Base-by-base conservation (phyloP, 2,113 vertebrate species). In the Cyprinodon variegatus region DNA sequence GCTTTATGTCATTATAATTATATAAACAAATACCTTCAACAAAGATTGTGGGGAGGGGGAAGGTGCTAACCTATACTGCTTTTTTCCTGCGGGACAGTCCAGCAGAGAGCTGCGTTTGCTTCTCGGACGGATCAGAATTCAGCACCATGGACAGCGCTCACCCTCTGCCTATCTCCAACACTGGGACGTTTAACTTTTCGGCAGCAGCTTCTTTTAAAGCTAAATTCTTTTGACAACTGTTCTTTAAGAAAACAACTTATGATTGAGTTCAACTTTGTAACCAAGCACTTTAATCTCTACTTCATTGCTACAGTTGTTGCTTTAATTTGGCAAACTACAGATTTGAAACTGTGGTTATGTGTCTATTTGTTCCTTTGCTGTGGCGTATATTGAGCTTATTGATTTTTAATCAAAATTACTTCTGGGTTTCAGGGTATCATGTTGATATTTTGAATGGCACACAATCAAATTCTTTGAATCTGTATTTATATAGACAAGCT, bases 111-210 rank as follows among this genome's bases (percentile, higher is more conserved):
- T 53, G 8, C 70, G 70, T 67, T 22, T 83, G 78, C 40, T 71
- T 37, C 10, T 38, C 72, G 81, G 37, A 59, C 45, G 76, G 75
- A 64, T 87, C 57, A 11, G 7, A 39, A 83, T 92, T 93, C 90
- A 92, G 91, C 73, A 94, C 93, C 86, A 85, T 11, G 89, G 92
- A 94, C 83, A 93, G 89, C 61, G 2, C 74, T 38, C 40, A 43
- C 62, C 12, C 22, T 60, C 72, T 48, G 39, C 69, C 61, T 43
- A 41, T 39, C 62, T 83, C 65, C 57, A 41, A 72, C 61, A 41
- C 63, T 29, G 1, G 62, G 70, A 78, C 4, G 2, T 39, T 50
- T 2, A 82, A 88, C 68, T 83, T 88, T 81, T 78, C 13, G n/a
- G 17, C 57, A 48, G 71, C 62, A 40, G 45, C 48, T 68, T 64